Conservation (phyloP, 2,113 vertebrate species). For the Sprattus sprattus region DNA sequence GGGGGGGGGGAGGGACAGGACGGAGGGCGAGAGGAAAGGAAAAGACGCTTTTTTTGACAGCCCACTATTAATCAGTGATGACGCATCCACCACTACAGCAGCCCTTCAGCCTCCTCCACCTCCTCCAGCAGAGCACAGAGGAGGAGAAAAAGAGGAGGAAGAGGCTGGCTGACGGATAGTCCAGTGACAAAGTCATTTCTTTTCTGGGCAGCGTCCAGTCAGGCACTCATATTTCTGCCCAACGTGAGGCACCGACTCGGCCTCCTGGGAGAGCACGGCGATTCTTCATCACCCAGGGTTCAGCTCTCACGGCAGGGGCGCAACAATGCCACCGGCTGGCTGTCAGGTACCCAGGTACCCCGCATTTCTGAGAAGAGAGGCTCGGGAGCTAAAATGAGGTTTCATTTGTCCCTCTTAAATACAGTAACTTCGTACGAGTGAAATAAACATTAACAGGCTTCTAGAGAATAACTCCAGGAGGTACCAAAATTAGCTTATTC, state of each 20-base stretch:
- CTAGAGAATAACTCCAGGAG: conserved; percentile 1
- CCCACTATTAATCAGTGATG: not conserved
- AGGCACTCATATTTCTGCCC: not conserved
- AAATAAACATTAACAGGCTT: not conserved
- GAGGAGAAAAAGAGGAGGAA: not conserved
- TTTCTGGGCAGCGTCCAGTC: conserved; percentile 1
- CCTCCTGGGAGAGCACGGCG: not conserved
- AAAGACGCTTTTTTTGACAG: conserved; percentile 13
- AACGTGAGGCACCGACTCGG: not conserved
- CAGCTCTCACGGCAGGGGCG: not conserved
- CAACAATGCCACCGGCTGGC: not conserved
- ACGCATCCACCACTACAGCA: not conserved
- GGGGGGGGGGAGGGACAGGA: not conserved
- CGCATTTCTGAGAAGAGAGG: not conserved
- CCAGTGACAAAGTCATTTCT: not conserved
- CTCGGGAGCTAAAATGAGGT: not conserved
- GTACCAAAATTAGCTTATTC: not conserved
- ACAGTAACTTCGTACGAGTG: not conserved
- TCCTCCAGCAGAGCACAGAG: not conserved
- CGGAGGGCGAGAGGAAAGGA: not conserved
- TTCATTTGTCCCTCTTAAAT: not conserved
- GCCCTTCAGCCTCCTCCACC: not conserved
- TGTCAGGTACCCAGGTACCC: not conserved
- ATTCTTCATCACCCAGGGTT: not conserved
- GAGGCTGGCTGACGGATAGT: not conserved